These are phyloP conservation scores for Rhynchonema sp. DNA, from an alignment of 2,888 invertebrate species.

Conservation along the genomic window DNA sequence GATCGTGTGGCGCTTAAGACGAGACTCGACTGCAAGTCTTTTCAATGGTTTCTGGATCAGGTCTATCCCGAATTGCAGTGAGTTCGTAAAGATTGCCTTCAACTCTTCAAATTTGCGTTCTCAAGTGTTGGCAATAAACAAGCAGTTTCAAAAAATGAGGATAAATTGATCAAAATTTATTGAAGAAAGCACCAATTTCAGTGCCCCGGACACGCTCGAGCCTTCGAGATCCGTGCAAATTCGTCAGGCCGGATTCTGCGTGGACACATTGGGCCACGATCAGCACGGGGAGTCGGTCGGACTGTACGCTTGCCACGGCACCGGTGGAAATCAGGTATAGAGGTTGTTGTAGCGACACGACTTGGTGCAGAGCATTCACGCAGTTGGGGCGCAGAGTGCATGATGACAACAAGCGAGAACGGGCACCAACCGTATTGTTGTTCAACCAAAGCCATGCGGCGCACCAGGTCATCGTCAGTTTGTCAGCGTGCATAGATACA, in stretches of 20 bases:
- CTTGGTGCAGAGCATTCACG: not conserved
- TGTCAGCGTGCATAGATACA: too few relatives aligned
- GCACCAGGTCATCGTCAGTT: not conserved
- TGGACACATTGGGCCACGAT: slow-evolving; percentile 67
- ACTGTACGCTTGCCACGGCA: slow-evolving; percentile 79
- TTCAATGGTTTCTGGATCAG: slow-evolving; percentile 78
- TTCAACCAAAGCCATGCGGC: not conserved
- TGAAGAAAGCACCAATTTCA: too few relatives aligned
- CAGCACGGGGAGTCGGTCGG: slow-evolving; percentile 60
- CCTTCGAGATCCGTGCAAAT: not conserved
- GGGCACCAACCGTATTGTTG: too few relatives aligned
- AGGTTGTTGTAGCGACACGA: not conserved
- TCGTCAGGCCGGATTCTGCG: slow-evolving; percentile 42
- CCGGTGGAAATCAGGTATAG: slow-evolving; percentile 70
- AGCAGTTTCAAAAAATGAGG: too few relatives aligned
- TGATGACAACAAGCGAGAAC: too few relatives aligned
- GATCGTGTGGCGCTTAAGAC: slow-evolving; percentile 59
- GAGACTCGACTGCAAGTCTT: slow-evolving; percentile 69
- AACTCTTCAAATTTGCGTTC: too few relatives aligned
- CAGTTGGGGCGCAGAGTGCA: not conserved
- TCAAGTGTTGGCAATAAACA: too few relatives aligned
- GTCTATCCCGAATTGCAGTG: slow-evolving; percentile 54
- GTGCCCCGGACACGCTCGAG: not conserved
- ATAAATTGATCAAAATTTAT: too few relatives aligned
- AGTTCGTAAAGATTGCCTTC: not conserved